phyloP scores from a whole-genome alignment of 2,888 invertebrate species.

The Drosophila birchii region DNA sequence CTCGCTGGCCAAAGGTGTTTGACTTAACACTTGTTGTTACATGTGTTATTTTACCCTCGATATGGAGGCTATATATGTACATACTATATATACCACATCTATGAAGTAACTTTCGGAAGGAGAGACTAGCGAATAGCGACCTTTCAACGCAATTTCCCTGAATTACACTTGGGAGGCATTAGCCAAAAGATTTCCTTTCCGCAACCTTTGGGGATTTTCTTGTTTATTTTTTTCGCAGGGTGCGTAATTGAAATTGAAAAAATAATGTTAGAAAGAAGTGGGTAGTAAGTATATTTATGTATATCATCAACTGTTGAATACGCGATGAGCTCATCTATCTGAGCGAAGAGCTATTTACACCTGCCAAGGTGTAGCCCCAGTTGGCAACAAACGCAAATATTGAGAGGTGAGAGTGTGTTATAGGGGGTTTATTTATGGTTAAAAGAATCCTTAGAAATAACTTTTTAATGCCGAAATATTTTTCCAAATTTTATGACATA shows the following conservation, averaged over 20 bases:
- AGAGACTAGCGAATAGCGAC: constrained; percentile 24
- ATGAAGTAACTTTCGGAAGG: constrained; percentile 53
- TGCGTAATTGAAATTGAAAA: constrained; percentile 42
- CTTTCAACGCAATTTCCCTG: constrained; percentile 72
- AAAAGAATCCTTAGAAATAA: neutral
- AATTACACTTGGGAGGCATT: constrained; percentile 66
- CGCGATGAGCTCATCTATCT: constrained; percentile 34
- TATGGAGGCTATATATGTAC: constrained; percentile 12
- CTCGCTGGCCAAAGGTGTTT: constrained; percentile 48
- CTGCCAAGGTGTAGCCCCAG: constrained; percentile 14
- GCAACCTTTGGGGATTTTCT: constrained; percentile 33
- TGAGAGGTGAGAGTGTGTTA: too few relatives aligned
- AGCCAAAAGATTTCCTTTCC: constrained; percentile 43
- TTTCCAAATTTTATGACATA: constrained; percentile 1
- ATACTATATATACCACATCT: too few relatives aligned
- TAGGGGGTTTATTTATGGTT: too few relatives aligned
- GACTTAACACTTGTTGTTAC: constrained; percentile 73
- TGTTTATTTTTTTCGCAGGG: neutral
- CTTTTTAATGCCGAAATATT: neutral
- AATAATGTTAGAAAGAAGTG: constrained; percentile 4
- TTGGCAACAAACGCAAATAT: neutral
- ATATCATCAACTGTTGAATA: constrained; percentile 20
- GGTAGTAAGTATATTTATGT: constrained; percentile 3
- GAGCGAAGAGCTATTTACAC: constrained; percentile 1
- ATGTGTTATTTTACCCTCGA: constrained; percentile 44